phyloP scores from a whole-genome alignment of 2,888 invertebrate genomes.

The Amblyjoppa fuscipennis region DNA sequence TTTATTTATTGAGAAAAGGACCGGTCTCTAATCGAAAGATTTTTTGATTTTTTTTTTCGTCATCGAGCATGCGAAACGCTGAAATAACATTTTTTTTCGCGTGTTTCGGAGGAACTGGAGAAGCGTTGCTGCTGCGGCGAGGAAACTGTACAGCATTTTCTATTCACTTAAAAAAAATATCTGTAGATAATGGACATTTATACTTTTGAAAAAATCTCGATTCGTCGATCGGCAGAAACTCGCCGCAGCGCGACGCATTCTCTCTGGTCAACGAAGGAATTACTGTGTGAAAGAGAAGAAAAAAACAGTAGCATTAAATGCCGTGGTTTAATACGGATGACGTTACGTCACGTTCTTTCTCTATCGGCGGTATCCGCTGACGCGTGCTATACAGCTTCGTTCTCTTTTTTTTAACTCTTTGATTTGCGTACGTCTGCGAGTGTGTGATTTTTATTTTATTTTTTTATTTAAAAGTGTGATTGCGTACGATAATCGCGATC shows the following conservation, averaged over 20 bases:
- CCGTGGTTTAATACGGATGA: constrained; percentile 74
- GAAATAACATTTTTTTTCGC: constrained; percentile 26
- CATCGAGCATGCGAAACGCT: constrained; percentile 18
- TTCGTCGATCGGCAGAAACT: not conserved
- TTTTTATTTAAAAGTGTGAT: constrained; percentile 9
- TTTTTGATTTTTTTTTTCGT: constrained; percentile 17
- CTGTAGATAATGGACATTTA: not conserved
- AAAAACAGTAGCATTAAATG: constrained; percentile 75
- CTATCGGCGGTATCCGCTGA: constrained; percentile 29
- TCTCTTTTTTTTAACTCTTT: constrained; percentile 46
- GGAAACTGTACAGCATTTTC: not conserved
- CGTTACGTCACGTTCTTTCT: constrained; percentile 77
- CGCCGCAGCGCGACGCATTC: not conserved
- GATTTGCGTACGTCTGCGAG: constrained; percentile 1
- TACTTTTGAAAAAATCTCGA: not conserved
- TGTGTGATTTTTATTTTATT: not conserved
- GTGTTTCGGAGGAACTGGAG: constrained; percentile 11
- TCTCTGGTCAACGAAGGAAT: constrained; percentile 8
- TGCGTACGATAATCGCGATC: constrained; percentile 1
- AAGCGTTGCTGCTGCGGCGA: constrained; percentile 21
- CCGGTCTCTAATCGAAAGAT: constrained; percentile 24
- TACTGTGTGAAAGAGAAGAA: constrained; percentile 25
- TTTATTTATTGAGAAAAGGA: constrained; percentile 48
- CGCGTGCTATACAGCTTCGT: constrained; percentile 43
- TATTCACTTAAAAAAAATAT: not conserved